These are phyloP conservation scores for Pelecanus crispus DNA, from an alignment of 2,113 vertebrate genomes.

Conservation along the genomic window DNA sequence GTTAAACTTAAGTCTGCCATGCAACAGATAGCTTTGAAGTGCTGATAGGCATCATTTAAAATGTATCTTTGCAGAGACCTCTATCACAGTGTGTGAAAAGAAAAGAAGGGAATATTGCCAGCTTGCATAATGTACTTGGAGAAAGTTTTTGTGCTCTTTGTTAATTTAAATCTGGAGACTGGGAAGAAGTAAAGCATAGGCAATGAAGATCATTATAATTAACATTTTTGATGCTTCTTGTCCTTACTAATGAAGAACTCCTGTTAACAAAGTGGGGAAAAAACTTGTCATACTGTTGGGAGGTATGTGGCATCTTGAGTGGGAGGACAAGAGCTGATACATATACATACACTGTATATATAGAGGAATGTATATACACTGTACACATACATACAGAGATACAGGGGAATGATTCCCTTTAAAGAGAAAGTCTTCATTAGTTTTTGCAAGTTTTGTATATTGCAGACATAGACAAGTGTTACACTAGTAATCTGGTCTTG, in stretches of 20 bases:
- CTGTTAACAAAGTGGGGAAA: neutral
- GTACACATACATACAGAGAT: neutral
- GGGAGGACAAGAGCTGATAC: neutral
- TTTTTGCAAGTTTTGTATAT: neutral
- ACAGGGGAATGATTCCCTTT: neutral
- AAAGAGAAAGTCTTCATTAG: neutral
- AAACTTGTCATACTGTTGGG: neutral
- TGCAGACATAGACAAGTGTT: neutral
- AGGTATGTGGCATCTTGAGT: neutral
- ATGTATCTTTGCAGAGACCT: neutral
- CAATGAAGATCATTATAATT: neutral
- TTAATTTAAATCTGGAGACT: neutral
- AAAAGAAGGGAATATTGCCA: neutral
- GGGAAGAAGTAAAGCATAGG: neutral
- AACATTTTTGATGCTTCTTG: neutral
- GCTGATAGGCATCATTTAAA: constrained; percentile 2
- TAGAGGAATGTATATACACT: neutral
- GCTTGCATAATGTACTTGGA: neutral
- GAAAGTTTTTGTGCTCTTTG: neutral
- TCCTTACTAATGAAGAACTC: neutral
- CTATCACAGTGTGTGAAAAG: neutral
- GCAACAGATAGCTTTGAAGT: constrained; percentile 13
- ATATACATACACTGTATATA: neutral
- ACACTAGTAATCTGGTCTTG: neutral
- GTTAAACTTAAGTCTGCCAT: neutral